Conservation (phyloP, 2,888 invertebrate genomes). For the Mesodorylaimus sp. region DNA sequence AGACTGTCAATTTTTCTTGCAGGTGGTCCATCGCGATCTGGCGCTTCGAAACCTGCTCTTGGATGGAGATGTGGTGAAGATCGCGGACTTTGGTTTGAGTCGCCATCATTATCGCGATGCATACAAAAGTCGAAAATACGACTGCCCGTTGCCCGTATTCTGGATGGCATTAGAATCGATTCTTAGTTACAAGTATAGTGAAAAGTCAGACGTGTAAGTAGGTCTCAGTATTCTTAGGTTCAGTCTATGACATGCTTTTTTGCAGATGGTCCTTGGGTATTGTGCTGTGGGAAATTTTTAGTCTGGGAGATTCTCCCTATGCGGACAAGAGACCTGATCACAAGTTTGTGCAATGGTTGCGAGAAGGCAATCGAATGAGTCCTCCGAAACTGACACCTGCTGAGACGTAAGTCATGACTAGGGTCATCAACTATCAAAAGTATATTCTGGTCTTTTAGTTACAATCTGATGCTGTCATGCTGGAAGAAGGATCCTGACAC, state of each 20-base stretch:
- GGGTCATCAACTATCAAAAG: not conserved
- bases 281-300: slow-evolving; percentile 90
- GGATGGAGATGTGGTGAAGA: slow-evolving; percentile 76
- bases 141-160: slow-evolving; percentile 7
- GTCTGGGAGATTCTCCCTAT: slow-evolving; percentile 50
- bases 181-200: slow-evolving; percentile 3
- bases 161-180: slow-evolving; percentile 10
- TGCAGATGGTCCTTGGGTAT: slow-evolving; percentile 75
- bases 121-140: not conserved
- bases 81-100: slow-evolving; percentile 89
- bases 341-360: slow-evolving; percentile 66
- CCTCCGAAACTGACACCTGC: slow-evolving; percentile 75
- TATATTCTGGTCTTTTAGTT: not conserved
- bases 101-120: slow-evolving; percentile 65
- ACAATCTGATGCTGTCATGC: slow-evolving; percentile 43
- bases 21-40: slow-evolving; percentile 84
- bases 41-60: slow-evolving; percentile 89
- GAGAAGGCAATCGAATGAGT: slow-evolving; percentile 81
- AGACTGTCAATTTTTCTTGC: slow-evolving; percentile 23
- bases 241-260: not conserved
- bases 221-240: not conserved
- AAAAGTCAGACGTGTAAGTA: not conserved
- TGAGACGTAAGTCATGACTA: slow-evolving; percentile 51
- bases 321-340: slow-evolving; percentile 47
- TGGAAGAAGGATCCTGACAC: slow-evolving; percentile 78